Evolutionary conservation across 2,888 invertebrate genomes (phyloP).

Genomic region (Tubulanus polymorphus): DNA sequence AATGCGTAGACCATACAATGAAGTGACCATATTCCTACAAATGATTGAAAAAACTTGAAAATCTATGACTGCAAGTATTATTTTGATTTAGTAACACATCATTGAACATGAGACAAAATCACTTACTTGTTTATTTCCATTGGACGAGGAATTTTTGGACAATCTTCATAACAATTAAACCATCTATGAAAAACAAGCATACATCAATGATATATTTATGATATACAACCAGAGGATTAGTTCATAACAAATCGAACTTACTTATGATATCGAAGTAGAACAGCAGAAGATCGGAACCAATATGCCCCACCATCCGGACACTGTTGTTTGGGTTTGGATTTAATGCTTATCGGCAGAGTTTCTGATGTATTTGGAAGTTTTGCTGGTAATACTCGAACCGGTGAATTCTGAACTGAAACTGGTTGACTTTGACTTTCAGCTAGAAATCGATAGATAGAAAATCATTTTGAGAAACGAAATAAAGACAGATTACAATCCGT

Average conservation of each 20-base stretch:
- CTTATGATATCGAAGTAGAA: conserved; percentile 39
- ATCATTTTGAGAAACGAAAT: background rate
- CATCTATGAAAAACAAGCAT: background rate
- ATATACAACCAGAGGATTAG: background rate
- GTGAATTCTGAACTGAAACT: background rate
- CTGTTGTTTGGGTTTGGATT: conserved; percentile 23
- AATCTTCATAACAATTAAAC: background rate
- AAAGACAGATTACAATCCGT: background rate
- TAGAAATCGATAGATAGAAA: too few species aligned
- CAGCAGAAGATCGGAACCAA: conserved; percentile 49
- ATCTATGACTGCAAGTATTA: background rate
- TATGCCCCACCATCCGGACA: conserved; percentile 47
- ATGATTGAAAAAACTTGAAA: conserved; percentile 4
- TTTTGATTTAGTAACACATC: background rate
- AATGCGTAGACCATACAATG: conserved; percentile 37
- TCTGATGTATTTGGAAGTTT: conserved; percentile 16
- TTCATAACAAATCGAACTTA: background rate
- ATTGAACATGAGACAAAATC: background rate
- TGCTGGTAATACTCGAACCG: background rate
- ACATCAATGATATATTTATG: background rate
- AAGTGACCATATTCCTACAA: conserved; percentile 21
- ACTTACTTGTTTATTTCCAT: too few species aligned
- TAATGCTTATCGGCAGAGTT: conserved; percentile 37
- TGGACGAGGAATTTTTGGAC: background rate
- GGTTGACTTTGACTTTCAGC: background rate